Conservation (phyloP, 2,113 vertebrate genomes). For the Epinephelus moara region DNA sequence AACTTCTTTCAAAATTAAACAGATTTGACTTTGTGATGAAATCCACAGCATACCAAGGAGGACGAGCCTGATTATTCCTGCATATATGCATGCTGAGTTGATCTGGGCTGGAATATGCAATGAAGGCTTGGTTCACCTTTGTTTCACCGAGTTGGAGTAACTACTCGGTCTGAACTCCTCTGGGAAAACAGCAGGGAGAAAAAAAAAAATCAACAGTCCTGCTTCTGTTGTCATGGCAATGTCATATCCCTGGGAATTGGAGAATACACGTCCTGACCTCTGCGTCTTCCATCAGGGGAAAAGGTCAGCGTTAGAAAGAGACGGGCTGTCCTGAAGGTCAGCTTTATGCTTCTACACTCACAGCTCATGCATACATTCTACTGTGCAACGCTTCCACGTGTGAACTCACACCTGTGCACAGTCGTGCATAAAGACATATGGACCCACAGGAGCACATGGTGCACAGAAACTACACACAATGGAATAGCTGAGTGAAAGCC, state of each 20-base stretch:
- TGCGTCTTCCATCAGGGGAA: slow-evolving; percentile 18
- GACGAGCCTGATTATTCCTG: neutral
- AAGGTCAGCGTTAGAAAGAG: slow-evolving; percentile 39
- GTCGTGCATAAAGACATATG: neutral
- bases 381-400: slow-evolving; percentile 21
- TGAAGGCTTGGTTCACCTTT: slow-evolving; percentile 33
- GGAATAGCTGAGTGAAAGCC: slow-evolving; percentile 22
- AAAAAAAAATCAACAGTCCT: slow-evolving; percentile 2
- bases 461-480: slow-evolving; percentile 10
- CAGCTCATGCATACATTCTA: slow-evolving; percentile 30
- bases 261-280: slow-evolving; percentile 18
- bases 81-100: slow-evolving; percentile 16
- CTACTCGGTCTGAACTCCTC: neutral
- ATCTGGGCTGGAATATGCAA: slow-evolving; percentile 30
- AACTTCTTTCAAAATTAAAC: neutral
- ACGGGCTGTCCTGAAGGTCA: slow-evolving; percentile 44
- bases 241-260: slow-evolving; percentile 29
- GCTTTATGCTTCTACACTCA: slow-evolving; percentile 23
- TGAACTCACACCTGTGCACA: slow-evolving; percentile 11
- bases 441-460: neutral
- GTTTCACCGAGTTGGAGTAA: slow-evolving; percentile 13
- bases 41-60: neutral
- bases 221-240: slow-evolving; percentile 69
- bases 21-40: neutral
- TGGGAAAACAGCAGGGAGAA: slow-evolving; percentile 18